Evolutionary conservation across 2,797 vertebrate genomes (phyloP), one percentile per base, ranked within the genome.

Genomic region (Poeciliopsis presidionis): DNA sequence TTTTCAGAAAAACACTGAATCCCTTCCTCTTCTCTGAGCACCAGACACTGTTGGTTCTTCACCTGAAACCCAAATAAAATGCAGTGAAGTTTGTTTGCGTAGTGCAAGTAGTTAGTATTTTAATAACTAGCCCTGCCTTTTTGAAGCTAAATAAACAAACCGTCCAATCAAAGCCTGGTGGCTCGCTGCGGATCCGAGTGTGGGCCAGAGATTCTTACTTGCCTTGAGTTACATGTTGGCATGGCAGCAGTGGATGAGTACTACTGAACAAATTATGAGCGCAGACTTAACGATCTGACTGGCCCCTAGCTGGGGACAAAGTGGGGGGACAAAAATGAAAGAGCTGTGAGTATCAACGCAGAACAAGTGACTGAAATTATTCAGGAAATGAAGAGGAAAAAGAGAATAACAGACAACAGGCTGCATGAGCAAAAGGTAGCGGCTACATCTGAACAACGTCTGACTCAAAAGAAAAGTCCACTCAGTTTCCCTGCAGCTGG

Each of bases 291-390:
- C 92, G 94, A 95, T 95, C 95, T 96, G 96, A 96, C 93, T 85
- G 95, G 95, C 95, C 95, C 95, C 94, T 96, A 95, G 95, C 95
- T 96, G 95, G 95, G 95, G 94, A 95, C 94, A 95, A 94, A 95
- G 93, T 95, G 94, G 94, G 95, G 95, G 94, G 93, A 95, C 93
- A 94, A 95, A 96, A 95, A 95, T 93, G 94, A 96, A 95, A 96
- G 92, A 95, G 87, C 93, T 89, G 94, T 96, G 95, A 96, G 95
- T 94, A 93, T 95, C 95, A 95, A 92, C 82, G 92, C 92, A 92
- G 93, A 86, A 85, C 91, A 86, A 94, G 82, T 70, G 93, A 94
- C 94, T 93, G 92, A 90, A 95, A 93, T 91, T 87, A 89, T 84
- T 81, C 71, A 89, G 72, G 82, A 82, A 87, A 87, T 81, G 59